Evolutionary conservation across 2,113 vertebrate genomes (phyloP).

Genomic region (Dolichotis patagonum): DNA sequence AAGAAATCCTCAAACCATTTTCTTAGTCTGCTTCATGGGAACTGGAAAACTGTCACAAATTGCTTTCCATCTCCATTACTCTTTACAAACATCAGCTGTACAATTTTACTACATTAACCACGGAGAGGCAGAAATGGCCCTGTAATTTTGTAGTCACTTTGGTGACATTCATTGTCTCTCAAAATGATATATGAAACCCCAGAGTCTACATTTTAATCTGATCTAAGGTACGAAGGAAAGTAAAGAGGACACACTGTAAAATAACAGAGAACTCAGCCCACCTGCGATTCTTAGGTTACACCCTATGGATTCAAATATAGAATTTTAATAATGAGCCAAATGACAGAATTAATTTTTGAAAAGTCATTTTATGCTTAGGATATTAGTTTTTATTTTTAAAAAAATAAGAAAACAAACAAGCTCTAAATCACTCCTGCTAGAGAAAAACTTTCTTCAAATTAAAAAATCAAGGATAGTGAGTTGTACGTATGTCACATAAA

Average conservation of each 20-base stretch:
- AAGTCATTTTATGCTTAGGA: background rate
- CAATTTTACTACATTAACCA: constrained; percentile 51
- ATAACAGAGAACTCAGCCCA: background rate
- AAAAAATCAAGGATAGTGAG: background rate
- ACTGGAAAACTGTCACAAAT: constrained; percentile 49
- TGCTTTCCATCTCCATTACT: constrained; percentile 46
- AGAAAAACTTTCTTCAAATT: background rate
- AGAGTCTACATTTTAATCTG: constrained; percentile 39
- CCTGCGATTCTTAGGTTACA: background rate
- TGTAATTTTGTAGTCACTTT: constrained; percentile 61
- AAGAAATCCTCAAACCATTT: constrained; percentile 61
- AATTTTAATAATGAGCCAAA: background rate
- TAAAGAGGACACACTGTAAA: background rate
- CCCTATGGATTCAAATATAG: background rate
- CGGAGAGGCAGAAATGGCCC: constrained; percentile 26
- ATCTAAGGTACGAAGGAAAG: background rate
- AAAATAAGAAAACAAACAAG: background rate
- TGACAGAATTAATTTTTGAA: constrained; percentile 30
- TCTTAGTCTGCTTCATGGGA: constrained; percentile 18
- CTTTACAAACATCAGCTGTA: constrained; percentile 67
- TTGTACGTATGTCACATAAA: background rate
- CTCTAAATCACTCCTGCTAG: background rate
- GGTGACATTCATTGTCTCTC: constrained; percentile 50
- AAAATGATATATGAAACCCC: constrained; percentile 30
- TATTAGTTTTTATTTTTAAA: background rate